A percentile compares a stretch with the other conserved stretches of the same genome.
phyloP scores from a whole-genome alignment of 2,797 vertebrate genomes.

The Esox masquinongy region DNA sequence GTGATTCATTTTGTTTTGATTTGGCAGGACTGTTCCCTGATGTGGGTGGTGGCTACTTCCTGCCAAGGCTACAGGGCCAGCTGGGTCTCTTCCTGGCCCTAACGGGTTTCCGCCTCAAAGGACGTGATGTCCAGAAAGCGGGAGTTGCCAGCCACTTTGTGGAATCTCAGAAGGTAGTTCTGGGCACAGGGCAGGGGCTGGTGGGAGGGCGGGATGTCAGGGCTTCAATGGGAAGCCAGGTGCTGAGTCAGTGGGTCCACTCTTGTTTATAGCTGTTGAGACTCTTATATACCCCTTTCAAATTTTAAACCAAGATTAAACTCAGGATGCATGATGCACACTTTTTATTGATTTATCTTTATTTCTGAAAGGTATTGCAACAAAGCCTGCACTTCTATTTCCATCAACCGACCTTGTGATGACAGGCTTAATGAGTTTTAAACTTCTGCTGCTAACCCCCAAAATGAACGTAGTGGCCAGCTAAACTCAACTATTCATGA shows the following conservation, averaged over 20 bases:
- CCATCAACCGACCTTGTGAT: too few species aligned
- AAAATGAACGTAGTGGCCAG: too few species aligned
- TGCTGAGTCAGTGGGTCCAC: conserved; percentile 38
- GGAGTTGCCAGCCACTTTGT: conserved; percentile 95
- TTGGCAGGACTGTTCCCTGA: conserved; percentile 92
- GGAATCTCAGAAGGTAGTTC: conserved; percentile 84
- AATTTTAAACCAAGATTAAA: too few species aligned
- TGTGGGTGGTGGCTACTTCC: conserved; percentile 94
- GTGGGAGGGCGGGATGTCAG: conserved; percentile 2
- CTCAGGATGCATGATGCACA: too few species aligned
- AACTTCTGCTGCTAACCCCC: too few species aligned
- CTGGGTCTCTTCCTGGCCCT: conserved; percentile 88
- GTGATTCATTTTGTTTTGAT: background rate
- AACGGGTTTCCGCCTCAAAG: conserved; percentile 91
- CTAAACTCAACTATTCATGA: too few species aligned
- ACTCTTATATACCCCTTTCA: too few species aligned
- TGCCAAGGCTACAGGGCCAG: conserved; percentile 88
- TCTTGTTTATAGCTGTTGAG: conserved; percentile 29
- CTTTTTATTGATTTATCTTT: too few species aligned
- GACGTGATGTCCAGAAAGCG: conserved; percentile 87
- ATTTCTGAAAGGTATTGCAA: too few species aligned
- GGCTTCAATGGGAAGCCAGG: conserved; percentile 21
- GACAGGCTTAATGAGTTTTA: too few species aligned
- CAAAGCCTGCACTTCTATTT: too few species aligned
- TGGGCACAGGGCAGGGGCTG: background rate